Conservation (phyloP, 2,888 invertebrate species). For the Cephus sareptanus region DNA sequence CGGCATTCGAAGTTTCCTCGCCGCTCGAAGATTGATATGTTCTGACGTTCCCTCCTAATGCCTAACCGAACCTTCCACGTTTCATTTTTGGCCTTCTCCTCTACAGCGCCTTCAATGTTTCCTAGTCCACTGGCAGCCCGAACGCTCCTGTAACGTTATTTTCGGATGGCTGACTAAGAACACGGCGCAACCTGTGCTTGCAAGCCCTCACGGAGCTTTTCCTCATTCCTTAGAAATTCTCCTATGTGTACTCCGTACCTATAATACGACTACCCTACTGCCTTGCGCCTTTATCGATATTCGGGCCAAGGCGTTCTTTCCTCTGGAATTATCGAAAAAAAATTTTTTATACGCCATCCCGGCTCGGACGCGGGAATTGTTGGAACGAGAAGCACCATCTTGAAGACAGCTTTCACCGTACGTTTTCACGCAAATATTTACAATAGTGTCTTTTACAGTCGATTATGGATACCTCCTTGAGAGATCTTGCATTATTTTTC, state of each 20-base stretch:
- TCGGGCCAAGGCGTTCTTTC: background rate
- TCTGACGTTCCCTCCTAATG: conserved; percentile 3
- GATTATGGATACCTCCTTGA: background rate
- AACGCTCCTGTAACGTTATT: conserved; percentile 39
- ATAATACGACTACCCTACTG: background rate
- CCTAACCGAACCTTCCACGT: conserved; percentile 25
- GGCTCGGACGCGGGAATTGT: background rate
- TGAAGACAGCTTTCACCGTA: background rate
- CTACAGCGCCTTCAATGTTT: conserved; percentile 7
- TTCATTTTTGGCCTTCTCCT: conserved; percentile 5
- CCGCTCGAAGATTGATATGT: conserved; percentile 4
- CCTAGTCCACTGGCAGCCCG: conserved; percentile 28
- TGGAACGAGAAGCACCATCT: background rate
- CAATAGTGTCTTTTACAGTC: background rate
- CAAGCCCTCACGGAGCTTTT: conserved; percentile 18
- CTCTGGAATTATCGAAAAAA: background rate
- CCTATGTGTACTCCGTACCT: background rate
- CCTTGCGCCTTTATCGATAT: background rate
- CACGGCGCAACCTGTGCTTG: conserved; percentile 24
- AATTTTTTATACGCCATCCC: too few relatives aligned
- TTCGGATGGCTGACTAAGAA: conserved; percentile 47
- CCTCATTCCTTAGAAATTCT: conserved; percentile 12
- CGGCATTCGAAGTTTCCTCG: background rate
- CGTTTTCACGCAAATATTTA: background rate
- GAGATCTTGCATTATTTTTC: background rate